Evolutionary conservation across 2,797 vertebrate genomes (phyloP), one percentile per base, ranked within the genome.

Genomic region (Eptatretus atami): DNA sequence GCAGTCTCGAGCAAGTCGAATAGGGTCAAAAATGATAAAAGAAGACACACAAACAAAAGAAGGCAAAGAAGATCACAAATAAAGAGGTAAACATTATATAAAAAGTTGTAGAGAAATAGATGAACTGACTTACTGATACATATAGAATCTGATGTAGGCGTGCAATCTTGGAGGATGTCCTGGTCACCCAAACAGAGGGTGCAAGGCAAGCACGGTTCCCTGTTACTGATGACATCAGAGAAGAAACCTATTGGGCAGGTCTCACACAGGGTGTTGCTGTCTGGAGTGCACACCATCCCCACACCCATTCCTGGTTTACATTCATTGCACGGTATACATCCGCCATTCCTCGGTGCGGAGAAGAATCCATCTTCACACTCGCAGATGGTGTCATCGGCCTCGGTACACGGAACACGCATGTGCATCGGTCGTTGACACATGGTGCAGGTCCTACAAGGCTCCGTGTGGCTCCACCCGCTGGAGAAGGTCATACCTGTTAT

Each of bases 191-290:
- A 85, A 1, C 90, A 95, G 67, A 84, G 74, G 13, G 81, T 81
- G 77, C 88, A 96, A 66, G 88, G 87, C 73, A 96, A 75, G 70
- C 90, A 96, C 67, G 88, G 88, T 64, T 94, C 88, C 65, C 87
- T 77, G 1, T 78, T 78, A 73, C 83, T 95, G 55, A 85, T 84
- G 64, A 80, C 79, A 1, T 82, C 83, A 0, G 90, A 95, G 76
- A 71, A 94, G 31, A 83, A 90, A 65, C 81, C 80, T 1, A 79
- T 76, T 1, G 77, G 67, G 1, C 90, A 96, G 65, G 77, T 76
- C 75, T 94, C 90, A 1, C 90, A 96, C 64, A 78, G 13, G 0
- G 90, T 95, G 77, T 96, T 77, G 63, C 79, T 82, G 1, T 67
- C 25, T 64, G 76, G 74, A 11, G 74, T 74, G 67, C 90, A 95